A percentile compares a stretch with the other conserved stretches of the same genome.
Conservation (phyloP, 2,797 vertebrate genomes). For the Centropyge bicolor region DNA sequence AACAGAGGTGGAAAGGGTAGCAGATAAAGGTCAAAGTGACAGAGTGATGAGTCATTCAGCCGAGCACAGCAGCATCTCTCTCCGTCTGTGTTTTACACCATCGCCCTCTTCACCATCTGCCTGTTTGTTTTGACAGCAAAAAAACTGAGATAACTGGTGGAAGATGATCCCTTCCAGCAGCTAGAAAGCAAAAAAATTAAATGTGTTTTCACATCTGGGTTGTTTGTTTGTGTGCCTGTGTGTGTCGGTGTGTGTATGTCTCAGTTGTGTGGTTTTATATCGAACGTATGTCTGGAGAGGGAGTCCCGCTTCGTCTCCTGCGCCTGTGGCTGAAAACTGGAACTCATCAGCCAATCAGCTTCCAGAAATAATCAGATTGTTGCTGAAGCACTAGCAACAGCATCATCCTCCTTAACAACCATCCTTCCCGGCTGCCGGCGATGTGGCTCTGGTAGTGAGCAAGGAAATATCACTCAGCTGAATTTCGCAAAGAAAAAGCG, state of each 20-base stretch:
- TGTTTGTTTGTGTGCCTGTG: not conserved
- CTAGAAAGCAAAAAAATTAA: not conserved
- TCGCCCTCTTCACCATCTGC: constrained; percentile 42
- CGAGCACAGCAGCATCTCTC: constrained; percentile 43
- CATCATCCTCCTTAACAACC: constrained; percentile 73
- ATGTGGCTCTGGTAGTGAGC: constrained; percentile 17
- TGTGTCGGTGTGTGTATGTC: not conserved
- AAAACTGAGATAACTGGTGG: constrained; percentile 43
- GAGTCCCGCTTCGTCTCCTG: constrained; percentile 39
- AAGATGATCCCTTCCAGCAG: constrained; percentile 10
- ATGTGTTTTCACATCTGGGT: constrained; percentile 16
- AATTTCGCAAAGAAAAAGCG: constrained; percentile 1
- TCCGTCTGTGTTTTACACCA: constrained; percentile 26
- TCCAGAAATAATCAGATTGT: constrained; percentile 62
- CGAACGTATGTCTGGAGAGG: constrained; percentile 21
- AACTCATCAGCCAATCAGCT: constrained; percentile 66
- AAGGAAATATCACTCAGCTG: constrained; percentile 3
- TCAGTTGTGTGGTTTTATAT: constrained; percentile 1
- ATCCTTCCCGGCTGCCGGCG: constrained; percentile 26
- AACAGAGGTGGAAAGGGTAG: constrained; percentile 51
- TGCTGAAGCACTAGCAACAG: constrained; percentile 64
- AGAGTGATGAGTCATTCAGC: constrained; percentile 76
- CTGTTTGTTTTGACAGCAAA: constrained; percentile 57
- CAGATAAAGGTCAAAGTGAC: constrained; percentile 75
- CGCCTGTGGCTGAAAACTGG: constrained; percentile 31